Base-by-base conservation (phyloP, 2,888 invertebrate species). In the Eristalis arbustorum region DNA sequence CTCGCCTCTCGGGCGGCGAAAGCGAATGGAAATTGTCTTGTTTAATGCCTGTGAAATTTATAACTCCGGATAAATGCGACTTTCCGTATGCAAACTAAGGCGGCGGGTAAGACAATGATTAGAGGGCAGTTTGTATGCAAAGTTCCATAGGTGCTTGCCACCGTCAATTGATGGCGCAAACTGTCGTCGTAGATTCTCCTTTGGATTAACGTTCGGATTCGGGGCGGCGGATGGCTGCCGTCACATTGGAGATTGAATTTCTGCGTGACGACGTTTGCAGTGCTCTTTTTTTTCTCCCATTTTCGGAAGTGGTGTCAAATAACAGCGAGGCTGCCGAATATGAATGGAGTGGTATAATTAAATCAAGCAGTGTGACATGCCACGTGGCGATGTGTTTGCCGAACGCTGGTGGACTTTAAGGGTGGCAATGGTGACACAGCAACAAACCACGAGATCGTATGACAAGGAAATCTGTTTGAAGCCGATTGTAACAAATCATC, bases 51-150 rank as follows among this genome's bases (percentile, higher is more conserved):
- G 57, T 66, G 66, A 78, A 82, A 82, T 85, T 85, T 81, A 84
- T 84, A 80, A 85, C 85, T 69, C 69, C 40, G 77, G 77, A 82
- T 74, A 77, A 62, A 56, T 69, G 64, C 42, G 73, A 81, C 59
- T 81, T 62, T 63, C 69, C 81, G 72, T 76, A 84, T 73, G 68
- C 73, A 57, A 66, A 74, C 63, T 63, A 68, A 61, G 63, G 18
- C 69, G 49, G 61, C 42, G n/a, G n/a, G n/a, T 40, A 77, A 81
- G 81, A 76, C 81, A 81, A 81, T 81, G 85, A 85, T 85, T 85
- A 81, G 77, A 77, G 80, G 81, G 73, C 82, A 77, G 81, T 85
- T 85, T 81, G 57, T 81, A 85, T 85, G 77, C 49, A 81, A 85
- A 85, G 81, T 77, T 77, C 69, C 81, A 73, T 76, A 85, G 84